These are phyloP conservation scores for Geodia barretti DNA, from an alignment of 37 sponge, comb jelly and placozoan genomes.

Conservation along the genomic window DNA sequence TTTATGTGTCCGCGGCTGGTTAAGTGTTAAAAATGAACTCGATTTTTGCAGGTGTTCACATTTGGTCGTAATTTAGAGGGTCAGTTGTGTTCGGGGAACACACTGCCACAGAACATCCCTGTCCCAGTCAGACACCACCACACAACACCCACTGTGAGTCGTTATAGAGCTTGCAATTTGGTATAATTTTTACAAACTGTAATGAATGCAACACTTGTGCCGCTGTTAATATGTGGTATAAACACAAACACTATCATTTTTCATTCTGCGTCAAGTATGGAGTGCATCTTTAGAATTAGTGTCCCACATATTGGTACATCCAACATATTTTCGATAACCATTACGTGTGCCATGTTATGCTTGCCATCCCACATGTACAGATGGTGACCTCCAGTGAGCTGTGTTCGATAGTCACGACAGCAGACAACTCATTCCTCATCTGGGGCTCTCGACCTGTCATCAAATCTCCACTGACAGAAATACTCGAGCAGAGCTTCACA, in stretches of 20 bases:
- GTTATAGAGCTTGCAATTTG: too few relatives aligned
- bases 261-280: too few relatives aligned
- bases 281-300: too few relatives aligned
- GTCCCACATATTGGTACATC: too few relatives aligned
- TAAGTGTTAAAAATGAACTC: too few relatives aligned
- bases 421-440: constrained; percentile 66
- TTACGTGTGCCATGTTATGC: too few relatives aligned
- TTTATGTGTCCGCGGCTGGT: too few relatives aligned
- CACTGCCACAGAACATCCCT: constrained; percentile 26
- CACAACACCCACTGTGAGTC: constrained; percentile 62
- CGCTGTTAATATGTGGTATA: too few relatives aligned
- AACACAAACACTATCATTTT: too few relatives aligned
- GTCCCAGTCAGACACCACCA: constrained; percentile 45
- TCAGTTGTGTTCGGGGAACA: constrained; percentile 83
- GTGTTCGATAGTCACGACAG: constrained; percentile 75
- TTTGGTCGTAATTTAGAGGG: constrained; percentile 94
- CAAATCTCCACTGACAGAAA: constrained; percentile 47
- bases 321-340: too few relatives aligned
- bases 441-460: constrained; percentile 87
- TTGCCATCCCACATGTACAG: constrained; percentile 29
- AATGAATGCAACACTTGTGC: too few relatives aligned
- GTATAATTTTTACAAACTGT: too few relatives aligned
- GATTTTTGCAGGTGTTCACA: constrained; percentile 62
- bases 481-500: neutral
- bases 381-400: constrained; percentile 80